Evolutionary conservation across 2,113 vertebrate species (phyloP).

Genomic region (Procapra przewalskii): DNA sequence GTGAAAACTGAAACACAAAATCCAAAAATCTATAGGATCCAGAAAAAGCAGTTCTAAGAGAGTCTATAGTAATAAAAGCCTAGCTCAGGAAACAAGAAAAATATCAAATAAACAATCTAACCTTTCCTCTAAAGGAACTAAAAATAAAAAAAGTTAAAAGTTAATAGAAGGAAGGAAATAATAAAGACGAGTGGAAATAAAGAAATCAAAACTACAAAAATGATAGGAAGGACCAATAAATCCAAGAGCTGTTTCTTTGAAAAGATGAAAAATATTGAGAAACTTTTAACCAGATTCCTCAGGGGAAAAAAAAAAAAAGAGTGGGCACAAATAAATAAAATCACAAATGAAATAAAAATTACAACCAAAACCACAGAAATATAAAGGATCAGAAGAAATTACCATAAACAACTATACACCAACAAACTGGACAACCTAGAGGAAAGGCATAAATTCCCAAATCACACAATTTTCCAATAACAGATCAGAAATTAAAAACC

Average conservation of each 20-base stretch:
- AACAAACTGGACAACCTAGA: background rate
- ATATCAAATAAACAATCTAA: background rate
- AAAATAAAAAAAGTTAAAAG: background rate
- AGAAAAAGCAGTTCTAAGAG: background rate
- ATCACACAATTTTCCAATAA: background rate
- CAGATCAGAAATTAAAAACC: background rate
- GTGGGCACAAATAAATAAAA: background rate
- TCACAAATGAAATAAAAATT: background rate
- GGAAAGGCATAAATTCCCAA: background rate
- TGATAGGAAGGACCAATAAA: background rate
- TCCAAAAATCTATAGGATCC: background rate
- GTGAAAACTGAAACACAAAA: background rate
- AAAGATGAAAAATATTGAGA: background rate
- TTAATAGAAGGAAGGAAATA: background rate
- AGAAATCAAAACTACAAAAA: background rate
- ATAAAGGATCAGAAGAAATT: background rate
- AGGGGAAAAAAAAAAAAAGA: background rate
- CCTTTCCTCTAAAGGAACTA: background rate
- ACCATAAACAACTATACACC: background rate
- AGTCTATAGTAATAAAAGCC: background rate
- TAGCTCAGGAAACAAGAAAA: background rate
- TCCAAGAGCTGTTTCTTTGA: background rate
- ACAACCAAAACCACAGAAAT: background rate
- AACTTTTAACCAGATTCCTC: background rate
- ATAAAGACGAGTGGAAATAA: background rate